Percentiles rank a stretch among this genome's conserved stretches.
These are phyloP conservation scores for Hoplias malabaricus DNA, from an alignment of 2,113 vertebrate genomes.

Conservation along the genomic window DNA sequence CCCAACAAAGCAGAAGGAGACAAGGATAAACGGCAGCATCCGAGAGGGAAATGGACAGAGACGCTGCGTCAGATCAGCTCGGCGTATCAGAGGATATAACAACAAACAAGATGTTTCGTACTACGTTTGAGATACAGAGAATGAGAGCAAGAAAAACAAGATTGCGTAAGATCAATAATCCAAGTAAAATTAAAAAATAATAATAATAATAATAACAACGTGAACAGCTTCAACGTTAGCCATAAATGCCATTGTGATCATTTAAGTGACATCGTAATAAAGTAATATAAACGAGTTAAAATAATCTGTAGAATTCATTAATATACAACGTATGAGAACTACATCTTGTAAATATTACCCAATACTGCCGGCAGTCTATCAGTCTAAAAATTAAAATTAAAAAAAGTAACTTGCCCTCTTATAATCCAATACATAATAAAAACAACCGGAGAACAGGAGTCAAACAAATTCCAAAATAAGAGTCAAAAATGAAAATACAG, in stretches of 20 bases:
- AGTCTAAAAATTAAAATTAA: slow-evolving; percentile 80
- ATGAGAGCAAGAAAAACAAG: neutral
- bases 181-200: slow-evolving; percentile 40
- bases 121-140: neutral
- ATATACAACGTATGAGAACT: slow-evolving; percentile 98
- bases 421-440: slow-evolving; percentile 91
- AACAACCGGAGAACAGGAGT: slow-evolving; percentile 73
- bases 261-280: slow-evolving; percentile 64
- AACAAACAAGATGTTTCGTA: slow-evolving; percentile 24
- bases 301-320: slow-evolving; percentile 89
- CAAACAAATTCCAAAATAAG: slow-evolving; percentile 83
- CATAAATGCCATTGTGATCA: slow-evolving; percentile 72
- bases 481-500: slow-evolving; percentile 80
- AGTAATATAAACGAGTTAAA: slow-evolving; percentile 87
- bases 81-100: neutral
- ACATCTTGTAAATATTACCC: slow-evolving; percentile 99
- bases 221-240: slow-evolving; percentile 23
- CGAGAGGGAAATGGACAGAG: neutral
- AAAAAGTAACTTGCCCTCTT: slow-evolving; percentile 90
- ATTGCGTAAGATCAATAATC: slow-evolving; percentile 55
- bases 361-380: slow-evolving; percentile 99
- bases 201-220: too few species aligned
- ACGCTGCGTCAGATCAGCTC: neutral
- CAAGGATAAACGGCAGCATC: neutral
- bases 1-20: neutral